Base-by-base conservation (phyloP, 2,113 vertebrate species). In the Psophia crepitans region DNA sequence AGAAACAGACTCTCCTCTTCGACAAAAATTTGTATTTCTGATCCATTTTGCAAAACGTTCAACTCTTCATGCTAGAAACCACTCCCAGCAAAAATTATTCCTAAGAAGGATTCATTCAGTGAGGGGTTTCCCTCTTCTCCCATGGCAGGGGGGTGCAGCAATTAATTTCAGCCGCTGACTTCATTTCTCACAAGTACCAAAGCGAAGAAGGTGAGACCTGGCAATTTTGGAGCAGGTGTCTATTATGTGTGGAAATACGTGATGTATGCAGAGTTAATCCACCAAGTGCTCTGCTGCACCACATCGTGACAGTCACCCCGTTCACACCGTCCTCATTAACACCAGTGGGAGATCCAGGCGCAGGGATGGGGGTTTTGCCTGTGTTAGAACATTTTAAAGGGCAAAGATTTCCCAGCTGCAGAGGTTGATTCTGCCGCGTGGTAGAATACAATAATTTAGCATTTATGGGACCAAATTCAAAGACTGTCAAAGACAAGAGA, bases 151-250 rank as follows among this genome's bases (percentile, higher is more conserved):
- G 28, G 14, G 22, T 9, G 43, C 32, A 65, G 54, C 35, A 89
- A 69, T 87, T 94, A 69, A 79, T 89, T 95, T 87, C 87, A 73
- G 58, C 63, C 77, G 70, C 74, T 91, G 87, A 69, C 58, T 83
- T 83, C 65, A 39, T 69, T 53, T 53, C 77, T 83, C 78, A 65
- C 66, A 85, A 92, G 84, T 43, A 65, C 53, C 73, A 75, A 74
- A 94, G 80, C 69, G 69, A 89, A 84, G 88, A 57, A 95, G 74
- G 84, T 85, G 89, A 96, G 90, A 92, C 56, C 49, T 84, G 57
- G 89, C 43, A 79, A 5, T 94, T 93, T 63, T 69, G 78, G 77
- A 94, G 77, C 74, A 95, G 87, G 94, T 95, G 84, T 94, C 89
- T 96, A 27, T 91, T 95, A 89, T 21, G 61, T 91, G 89, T 87